phyloP scores from a whole-genome alignment of 92 coral and sea anemone species.

The Umimayanthus chanpuru region DNA sequence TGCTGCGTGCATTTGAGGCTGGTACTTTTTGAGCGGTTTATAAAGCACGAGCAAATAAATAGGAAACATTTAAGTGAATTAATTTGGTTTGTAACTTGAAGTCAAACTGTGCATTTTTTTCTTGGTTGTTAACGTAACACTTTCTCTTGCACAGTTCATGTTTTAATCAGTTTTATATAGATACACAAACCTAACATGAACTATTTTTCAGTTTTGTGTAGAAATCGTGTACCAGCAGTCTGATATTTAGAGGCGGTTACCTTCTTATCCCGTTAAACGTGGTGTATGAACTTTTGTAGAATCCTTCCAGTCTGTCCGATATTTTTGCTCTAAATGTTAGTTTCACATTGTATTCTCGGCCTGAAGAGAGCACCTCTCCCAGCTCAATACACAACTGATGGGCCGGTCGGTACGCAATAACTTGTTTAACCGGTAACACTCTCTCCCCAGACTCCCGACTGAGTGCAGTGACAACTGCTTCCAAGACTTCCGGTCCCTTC shows the following conservation, averaged over 20 bases:
- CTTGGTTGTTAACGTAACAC: background rate
- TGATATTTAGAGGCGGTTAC: conserved; percentile 8
- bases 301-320: conserved; percentile 58
- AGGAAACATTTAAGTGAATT: too few species aligned
- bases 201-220: too few species aligned
- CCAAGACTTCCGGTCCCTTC: conserved; percentile 43
- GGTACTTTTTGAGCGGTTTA: too few species aligned
- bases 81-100: too few species aligned
- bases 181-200: too few species aligned
- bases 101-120: too few species aligned
- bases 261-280: conserved; percentile 31
- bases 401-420: conserved; percentile 33
- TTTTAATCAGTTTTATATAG: too few species aligned
- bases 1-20: too few species aligned
- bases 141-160: background rate
- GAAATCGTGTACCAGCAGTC: too few species aligned
- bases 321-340: conserved; percentile 49
- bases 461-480: conserved; percentile 34
- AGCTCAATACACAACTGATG: conserved; percentile 63
- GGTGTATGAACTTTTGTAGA: conserved; percentile 56
- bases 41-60: too few species aligned
- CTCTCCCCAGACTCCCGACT: conserved; percentile 14
- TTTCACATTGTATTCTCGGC: conserved; percentile 35
- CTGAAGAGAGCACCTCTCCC: conserved; percentile 11
- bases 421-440: conserved; percentile 17